Evolutionary conservation across 2,797 vertebrate genomes (phyloP), one percentile per base, ranked within the genome.

Genomic region (Bovichtus diacanthus): DNA sequence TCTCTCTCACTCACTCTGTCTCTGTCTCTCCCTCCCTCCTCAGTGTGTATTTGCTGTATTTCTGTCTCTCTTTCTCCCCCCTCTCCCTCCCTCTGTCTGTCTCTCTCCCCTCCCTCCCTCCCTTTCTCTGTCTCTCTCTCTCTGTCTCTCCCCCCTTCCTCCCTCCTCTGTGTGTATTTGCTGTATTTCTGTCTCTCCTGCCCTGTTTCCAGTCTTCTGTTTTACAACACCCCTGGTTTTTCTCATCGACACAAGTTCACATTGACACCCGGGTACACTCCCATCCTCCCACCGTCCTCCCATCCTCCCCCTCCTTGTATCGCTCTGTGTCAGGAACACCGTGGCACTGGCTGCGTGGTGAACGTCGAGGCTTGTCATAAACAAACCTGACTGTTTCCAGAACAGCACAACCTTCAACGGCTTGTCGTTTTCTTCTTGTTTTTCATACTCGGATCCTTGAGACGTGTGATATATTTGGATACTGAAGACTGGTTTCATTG

Each of bases 311-410:
- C 6, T 34, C 7, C 72, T 38, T 36, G 76, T 87, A 86, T 84
- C 71, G 41, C 65, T 84, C 82, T 8, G 92, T 94, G 93, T 92
- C 87, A 80, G 91, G 93, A 90, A 84, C 90, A 69, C 63, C n/a
- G 7, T 62, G 85, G 88, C 80, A 88, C 91, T 16, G 65, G 65
- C 72, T 59, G 70, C 29, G 62, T 62, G 75, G 65, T 81, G 73
- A 70, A 83, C 61, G 27, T 86, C 51, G 73, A 63, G 62, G 58
- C 85, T 68, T 87, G 84, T 90, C 84, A 81, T 84, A 84, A 92
- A 84, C 85, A 90, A 85, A 87, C 81, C 69, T 85, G 91, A 92
- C 74, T 85, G 74, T 90, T 90, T 89, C 82, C 88, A 92, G 91
- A 91, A 68, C 67, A 71, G 68, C 49, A 23, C 67, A 74, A 31